Base-by-base conservation (phyloP, 1,140 invertebrate species). In the Venustaconcha ellipsiformis region DNA sequence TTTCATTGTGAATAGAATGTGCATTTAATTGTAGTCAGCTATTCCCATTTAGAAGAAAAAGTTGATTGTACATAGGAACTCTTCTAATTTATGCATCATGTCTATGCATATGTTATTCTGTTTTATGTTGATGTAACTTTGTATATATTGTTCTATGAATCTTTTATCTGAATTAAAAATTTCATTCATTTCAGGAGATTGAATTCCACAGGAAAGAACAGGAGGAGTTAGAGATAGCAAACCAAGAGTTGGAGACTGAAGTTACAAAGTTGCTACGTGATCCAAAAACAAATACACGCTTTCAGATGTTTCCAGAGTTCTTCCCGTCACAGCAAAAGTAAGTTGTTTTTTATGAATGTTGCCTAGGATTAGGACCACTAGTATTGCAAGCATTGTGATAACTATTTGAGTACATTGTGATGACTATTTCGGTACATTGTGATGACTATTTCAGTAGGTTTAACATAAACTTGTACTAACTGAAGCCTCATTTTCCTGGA, bases 231-330 rank as follows among this genome's bases (percentile, higher is more conserved):
- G 56, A 76, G 37, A 73, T 81, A 20, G 62, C 26, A 11, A 88
- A 81, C 64, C 60, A 70, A 70, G 76, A 81, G 23, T 72, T 88
- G 14, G 78, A 87, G 77, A 58, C 65, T 57, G 81, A 81, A 66
- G 83, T 89, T 1, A 72, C 84, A 60, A 30, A 69, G n/a, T 74
- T 88, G n/a, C 70, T 87, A 18, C 59, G 67, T 62, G 80, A 87
- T 77, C 87, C 87, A 30, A 83, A 84, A 73, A 85, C 87, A 65
- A 88, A 88, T 69, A 67, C 83, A 13, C 66, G 87, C 14, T 81
- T 85, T 62, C 87, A 89, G 64, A 83, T 89, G 82, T 89, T 89
- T 67, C 88, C 88, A 62, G 88, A 89, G 77, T 86, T 89, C 70
- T 89, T 86, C 67, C 83, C 84, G 15, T 76, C 67, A 17, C 78